These are phyloP conservation scores for Drosophila miranda DNA, from an alignment of 1,140 invertebrate genomes.

Conservation along the genomic window DNA sequence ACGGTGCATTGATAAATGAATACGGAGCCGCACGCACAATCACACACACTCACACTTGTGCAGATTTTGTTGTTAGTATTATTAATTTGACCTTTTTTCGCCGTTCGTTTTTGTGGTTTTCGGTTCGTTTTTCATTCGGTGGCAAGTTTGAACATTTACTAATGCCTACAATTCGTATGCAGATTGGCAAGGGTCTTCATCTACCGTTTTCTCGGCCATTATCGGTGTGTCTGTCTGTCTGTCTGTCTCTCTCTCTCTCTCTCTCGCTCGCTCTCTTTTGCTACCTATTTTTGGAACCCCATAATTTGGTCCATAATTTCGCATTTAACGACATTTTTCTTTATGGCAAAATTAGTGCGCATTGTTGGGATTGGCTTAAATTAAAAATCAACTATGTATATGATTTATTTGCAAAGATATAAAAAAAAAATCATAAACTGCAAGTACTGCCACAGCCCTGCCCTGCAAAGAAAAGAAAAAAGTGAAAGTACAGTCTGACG, in stretches of 20 bases:
- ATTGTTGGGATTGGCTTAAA: slow-evolving; percentile 49
- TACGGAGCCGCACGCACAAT: slow-evolving; percentile 3
- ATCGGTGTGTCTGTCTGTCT: slow-evolving; percentile 11
- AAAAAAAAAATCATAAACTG: slow-evolving; percentile 1
- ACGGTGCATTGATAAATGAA: slow-evolving; percentile 73
- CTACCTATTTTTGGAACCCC: too few relatives aligned
- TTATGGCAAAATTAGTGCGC: slow-evolving; percentile 65
- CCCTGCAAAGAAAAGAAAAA: slow-evolving; percentile 35
- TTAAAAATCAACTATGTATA: slow-evolving; percentile 4
- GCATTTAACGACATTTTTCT: slow-evolving; percentile 42
- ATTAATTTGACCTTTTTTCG: slow-evolving; percentile 76
- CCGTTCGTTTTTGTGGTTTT: slow-evolving; percentile 33
- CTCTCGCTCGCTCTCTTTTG: background rate
- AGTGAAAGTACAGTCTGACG: slow-evolving; percentile 66
- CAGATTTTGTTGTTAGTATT: slow-evolving; percentile 49
- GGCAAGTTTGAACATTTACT: slow-evolving; percentile 48
- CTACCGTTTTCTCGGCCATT: slow-evolving; percentile 48
- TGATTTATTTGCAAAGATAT: slow-evolving; percentile 9
- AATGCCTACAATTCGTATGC: slow-evolving; percentile 60
- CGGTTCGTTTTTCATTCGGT: slow-evolving; percentile 40
- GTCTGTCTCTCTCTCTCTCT: background rate
- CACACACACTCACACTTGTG: slow-evolving; percentile 8
- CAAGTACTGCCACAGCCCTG: slow-evolving; percentile 23
- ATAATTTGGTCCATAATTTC: too few relatives aligned
- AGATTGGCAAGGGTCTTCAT: slow-evolving; percentile 52